These are phyloP conservation scores for Pterostichus niger DNA, from an alignment of 2,888 invertebrate species.

Conservation along the genomic window DNA sequence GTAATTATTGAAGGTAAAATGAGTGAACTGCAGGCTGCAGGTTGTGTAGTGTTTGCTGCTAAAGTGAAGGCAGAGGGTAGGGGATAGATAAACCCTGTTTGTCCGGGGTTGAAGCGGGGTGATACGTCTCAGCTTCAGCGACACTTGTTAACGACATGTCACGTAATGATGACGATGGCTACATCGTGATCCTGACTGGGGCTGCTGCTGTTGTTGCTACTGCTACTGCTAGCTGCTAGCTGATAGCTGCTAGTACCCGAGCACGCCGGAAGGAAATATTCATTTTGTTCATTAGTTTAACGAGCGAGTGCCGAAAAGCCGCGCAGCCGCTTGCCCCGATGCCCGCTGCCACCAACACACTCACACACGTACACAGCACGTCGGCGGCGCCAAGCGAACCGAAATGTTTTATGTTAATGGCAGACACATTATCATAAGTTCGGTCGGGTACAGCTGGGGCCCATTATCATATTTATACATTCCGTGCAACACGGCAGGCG, in stretches of 20 bases:
- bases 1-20: constrained; percentile 28
- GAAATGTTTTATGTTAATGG: constrained; percentile 72
- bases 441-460: constrained; percentile 71
- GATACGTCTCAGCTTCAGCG: constrained; percentile 2
- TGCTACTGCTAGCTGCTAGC: not conserved
- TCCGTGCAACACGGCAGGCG: constrained; percentile 66
- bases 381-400: constrained; percentile 65
- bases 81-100: constrained; percentile 12
- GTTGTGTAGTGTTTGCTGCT: constrained; percentile 7
- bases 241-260: constrained; percentile 2
- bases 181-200: not conserved
- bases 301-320: constrained; percentile 64
- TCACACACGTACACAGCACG: constrained; percentile 49
- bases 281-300: constrained; percentile 64
- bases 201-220: not conserved
- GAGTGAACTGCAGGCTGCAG: constrained; percentile 13
- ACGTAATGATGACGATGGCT: constrained; percentile 29
- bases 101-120: not conserved
- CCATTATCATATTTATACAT: constrained; percentile 70
- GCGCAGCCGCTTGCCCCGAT: constrained; percentile 19
- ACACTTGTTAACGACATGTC: constrained; percentile 60
- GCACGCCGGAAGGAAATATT: constrained; percentile 57
- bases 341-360: constrained; percentile 27
- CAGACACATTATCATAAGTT: constrained; percentile 72
- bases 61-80: not conserved